phyloP scores from a whole-genome alignment of 2,888 invertebrate species.

The Sthenelais limicola region DNA sequence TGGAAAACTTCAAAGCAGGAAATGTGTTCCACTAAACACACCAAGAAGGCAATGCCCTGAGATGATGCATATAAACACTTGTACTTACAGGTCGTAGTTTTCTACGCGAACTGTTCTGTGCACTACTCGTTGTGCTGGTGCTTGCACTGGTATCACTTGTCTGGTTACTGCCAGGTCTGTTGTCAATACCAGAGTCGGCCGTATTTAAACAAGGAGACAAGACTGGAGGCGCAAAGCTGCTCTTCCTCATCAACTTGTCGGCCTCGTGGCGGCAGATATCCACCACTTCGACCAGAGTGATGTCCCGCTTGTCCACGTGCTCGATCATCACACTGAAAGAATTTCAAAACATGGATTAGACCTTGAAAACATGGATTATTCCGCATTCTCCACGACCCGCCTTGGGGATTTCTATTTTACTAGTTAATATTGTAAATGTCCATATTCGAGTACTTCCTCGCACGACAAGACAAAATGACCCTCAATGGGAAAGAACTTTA shows the following conservation, averaged over 20 bases:
- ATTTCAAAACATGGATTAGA: neutral
- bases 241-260: neutral
- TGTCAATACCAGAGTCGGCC: slow-evolving; percentile 47
- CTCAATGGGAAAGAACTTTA: too few species aligned
- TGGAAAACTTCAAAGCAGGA: too few species aligned
- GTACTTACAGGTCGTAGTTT: slow-evolving; percentile 24
- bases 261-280: slow-evolving; percentile 45
- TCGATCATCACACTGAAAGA: slow-evolving; percentile 51
- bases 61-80: too few species aligned
- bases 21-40: too few species aligned
- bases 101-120: slow-evolving; percentile 3
- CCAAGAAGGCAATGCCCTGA: too few species aligned
- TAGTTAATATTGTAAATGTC: too few species aligned
- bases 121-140: slow-evolving; percentile 30
- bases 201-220: slow-evolving; percentile 25
- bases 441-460: too few species aligned
- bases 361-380: neutral
- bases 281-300: slow-evolving; percentile 49
- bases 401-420: too few species aligned
- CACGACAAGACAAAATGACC: too few species aligned
- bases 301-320: slow-evolving; percentile 44
- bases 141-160: slow-evolving; percentile 16
- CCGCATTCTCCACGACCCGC: neutral
- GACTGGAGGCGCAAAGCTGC: neutral
- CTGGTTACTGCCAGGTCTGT: slow-evolving; percentile 23